Conservation (phyloP, 2,113 vertebrate species). For the Dipodomys ordii region DNA sequence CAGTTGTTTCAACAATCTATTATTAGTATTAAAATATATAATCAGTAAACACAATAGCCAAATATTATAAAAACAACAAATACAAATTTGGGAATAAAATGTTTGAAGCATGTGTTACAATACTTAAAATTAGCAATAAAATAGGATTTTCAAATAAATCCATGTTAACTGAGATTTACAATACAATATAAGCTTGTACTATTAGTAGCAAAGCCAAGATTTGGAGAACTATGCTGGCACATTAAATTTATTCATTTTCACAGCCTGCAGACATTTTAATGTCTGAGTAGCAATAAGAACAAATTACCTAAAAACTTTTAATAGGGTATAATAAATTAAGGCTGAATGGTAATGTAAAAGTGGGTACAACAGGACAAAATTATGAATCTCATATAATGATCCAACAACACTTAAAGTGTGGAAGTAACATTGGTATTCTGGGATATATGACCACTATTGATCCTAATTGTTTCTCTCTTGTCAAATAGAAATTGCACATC, state of each 20-base stretch:
- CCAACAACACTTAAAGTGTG: slow-evolving; percentile 68
- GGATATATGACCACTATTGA: slow-evolving; percentile 48
- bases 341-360: slow-evolving; percentile 71
- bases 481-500: slow-evolving; percentile 73
- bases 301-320: slow-evolving; percentile 83
- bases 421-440: slow-evolving; percentile 68
- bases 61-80: slow-evolving; percentile 33
- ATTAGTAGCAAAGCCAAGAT: slow-evolving; percentile 72
- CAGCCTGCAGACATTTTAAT: slow-evolving; percentile 81
- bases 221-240: slow-evolving; percentile 67
- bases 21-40: slow-evolving; percentile 36
- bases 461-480: slow-evolving; percentile 73
- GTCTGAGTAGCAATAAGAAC: slow-evolving; percentile 73
- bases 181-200: slow-evolving; percentile 62
- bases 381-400: slow-evolving; percentile 72
- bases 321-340: slow-evolving; percentile 80
- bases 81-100: slow-evolving; percentile 61
- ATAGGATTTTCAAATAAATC: slow-evolving; percentile 74
- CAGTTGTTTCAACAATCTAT: slow-evolving; percentile 1
- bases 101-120: slow-evolving; percentile 46
- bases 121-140: slow-evolving; percentile 67
- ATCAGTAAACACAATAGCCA: not conserved
- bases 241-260: slow-evolving; percentile 80
- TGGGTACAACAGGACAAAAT: slow-evolving; percentile 69
- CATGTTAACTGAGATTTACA: slow-evolving; percentile 75